phyloP scores from a whole-genome alignment of 2,888 invertebrate species.

The Arge pagana region DNA sequence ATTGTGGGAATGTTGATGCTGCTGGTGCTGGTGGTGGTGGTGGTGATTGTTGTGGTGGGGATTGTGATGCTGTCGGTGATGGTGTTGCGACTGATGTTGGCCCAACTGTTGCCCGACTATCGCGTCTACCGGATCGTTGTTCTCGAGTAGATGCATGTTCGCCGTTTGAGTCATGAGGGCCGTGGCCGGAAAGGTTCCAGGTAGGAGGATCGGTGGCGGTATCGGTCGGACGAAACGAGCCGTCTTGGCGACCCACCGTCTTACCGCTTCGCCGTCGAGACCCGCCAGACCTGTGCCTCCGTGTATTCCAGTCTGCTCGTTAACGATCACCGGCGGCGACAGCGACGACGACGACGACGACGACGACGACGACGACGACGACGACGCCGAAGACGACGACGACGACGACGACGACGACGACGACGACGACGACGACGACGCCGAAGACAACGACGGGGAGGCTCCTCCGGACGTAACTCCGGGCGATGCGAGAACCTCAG shows the following conservation, averaged over 20 bases:
- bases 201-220: slow-evolving; percentile 47
- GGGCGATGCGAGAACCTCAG: slow-evolving; percentile 54
- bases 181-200: slow-evolving; percentile 27
- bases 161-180: slow-evolving; percentile 55
- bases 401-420: no score
- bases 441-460: no score
- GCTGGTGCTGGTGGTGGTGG: slow-evolving; percentile 36
- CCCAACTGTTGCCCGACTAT: slow-evolving; percentile 48
- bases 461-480: slow-evolving; percentile 53
- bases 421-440: no score
- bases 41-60: slow-evolving; percentile 32
- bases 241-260: slow-evolving; percentile 66
- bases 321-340: slow-evolving; percentile 41
- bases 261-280: slow-evolving; percentile 64
- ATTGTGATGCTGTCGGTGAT: slow-evolving; percentile 38
- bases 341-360: no score
- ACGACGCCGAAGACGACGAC: no score
- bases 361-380: no score
- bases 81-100: slow-evolving; percentile 29
- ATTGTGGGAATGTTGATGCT: no score
- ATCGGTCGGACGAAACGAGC: slow-evolving; percentile 60
- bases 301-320: slow-evolving; percentile 11
- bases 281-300: slow-evolving; percentile 63
- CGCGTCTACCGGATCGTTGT: slow-evolving; percentile 51
- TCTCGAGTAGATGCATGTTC: slow-evolving; percentile 56